Percentiles rank a stretch among this genome's conserved stretches.
These are phyloP conservation scores for Pangasius djambal DNA, from an alignment of 2,797 vertebrate genomes.

Conservation along the genomic window DNA sequence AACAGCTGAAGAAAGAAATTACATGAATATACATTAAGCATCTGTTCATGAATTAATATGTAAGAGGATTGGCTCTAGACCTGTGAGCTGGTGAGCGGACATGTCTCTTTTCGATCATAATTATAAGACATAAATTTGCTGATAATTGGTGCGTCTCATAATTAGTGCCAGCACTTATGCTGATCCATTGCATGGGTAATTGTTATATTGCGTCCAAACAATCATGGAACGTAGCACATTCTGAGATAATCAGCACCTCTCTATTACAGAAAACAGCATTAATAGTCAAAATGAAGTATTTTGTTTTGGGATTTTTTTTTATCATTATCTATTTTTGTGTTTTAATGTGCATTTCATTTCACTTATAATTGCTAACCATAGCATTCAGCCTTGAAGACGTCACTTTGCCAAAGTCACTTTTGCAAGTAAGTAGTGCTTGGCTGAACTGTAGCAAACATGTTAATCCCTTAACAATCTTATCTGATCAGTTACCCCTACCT, in stretches of 20 bases:
- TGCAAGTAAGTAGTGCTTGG: neutral
- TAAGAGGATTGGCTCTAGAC: neutral
- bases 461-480: neutral
- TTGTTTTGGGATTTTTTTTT: neutral
- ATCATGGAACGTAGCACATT: conserved; percentile 26
- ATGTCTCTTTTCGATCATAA: conserved; percentile 34
- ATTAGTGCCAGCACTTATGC: conserved; percentile 42
- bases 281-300: neutral
- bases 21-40: conserved; percentile 21
- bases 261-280: neutral
- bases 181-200: conserved; percentile 49
- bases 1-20: conserved; percentile 6
- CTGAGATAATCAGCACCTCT: neutral
- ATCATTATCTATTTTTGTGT: neutral
- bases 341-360: conserved; percentile 1
- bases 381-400: neutral
- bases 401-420: neutral
- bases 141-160: conserved; percentile 48
- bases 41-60: conserved; percentile 30
- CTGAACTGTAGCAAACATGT: neutral
- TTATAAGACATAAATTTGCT: conserved; percentile 41
- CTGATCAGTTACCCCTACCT: neutral
- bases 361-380: neutral
- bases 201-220: conserved; percentile 44
- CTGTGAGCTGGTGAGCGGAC: neutral